phyloP scores from a whole-genome alignment of 2,888 invertebrate genomes.

The Scelioninae gen. 1 region DNA sequence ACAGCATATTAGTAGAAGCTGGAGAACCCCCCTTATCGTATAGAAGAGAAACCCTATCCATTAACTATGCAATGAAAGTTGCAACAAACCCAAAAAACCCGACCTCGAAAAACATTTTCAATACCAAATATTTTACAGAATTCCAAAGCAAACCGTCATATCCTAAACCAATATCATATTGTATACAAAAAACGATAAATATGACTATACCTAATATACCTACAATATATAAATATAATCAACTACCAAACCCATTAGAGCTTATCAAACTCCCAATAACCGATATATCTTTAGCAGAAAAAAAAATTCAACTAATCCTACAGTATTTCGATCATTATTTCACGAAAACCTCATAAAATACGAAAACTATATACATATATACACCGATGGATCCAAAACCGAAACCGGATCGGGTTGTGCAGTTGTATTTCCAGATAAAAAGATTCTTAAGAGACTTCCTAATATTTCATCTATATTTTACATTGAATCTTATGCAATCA shows the following conservation, averaged over 20 bases:
- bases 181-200: neutral
- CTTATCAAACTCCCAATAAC: neutral
- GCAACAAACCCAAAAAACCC: neutral
- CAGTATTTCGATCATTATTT: neutral
- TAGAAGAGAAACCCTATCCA: neutral
- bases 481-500: slow-evolving; percentile 30
- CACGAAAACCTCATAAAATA: neutral
- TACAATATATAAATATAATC: neutral
- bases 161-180: neutral
- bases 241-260: neutral
- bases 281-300: neutral
- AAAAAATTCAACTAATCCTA: neutral
- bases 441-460: neutral
- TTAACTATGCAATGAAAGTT: neutral
- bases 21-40: neutral
- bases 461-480: slow-evolving; percentile 29
- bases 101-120: neutral
- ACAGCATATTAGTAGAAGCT: neutral
- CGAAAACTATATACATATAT: neutral
- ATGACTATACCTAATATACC: neutral
- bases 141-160: neutral
- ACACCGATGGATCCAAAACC: neutral
- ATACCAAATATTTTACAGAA: neutral
- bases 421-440: neutral
- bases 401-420: slow-evolving; percentile 16